Base-by-base conservation (phyloP, 2,888 invertebrate species). In the Acrobasis repandana region DNA sequence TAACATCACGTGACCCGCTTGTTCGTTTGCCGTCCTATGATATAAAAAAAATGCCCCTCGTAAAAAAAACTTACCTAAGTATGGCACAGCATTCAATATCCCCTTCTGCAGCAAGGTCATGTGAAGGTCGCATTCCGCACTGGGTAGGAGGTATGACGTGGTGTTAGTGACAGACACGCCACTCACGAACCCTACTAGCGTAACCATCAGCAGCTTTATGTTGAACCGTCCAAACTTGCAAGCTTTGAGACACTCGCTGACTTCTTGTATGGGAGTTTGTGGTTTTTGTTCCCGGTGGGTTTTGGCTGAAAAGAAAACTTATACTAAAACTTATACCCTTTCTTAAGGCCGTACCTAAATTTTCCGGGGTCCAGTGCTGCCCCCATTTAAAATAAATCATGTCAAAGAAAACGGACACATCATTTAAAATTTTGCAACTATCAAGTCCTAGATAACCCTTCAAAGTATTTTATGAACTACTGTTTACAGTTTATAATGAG, bases 101-200 rank as follows among this genome's bases (percentile, higher is more conserved):
- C 89, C 89, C 56, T 89, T 89, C 57, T 84, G 76, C 28, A 84
- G 15, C 57, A 89, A 68, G 43, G 76, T 74, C 88, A 89, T 88
- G 4, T 80, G 56, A 0, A 89, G 68, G 28, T 89, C 89, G 60
- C 89, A 89, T 72, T 89, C 88, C 3, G 89, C 88, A 43, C 75
- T 84, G 0, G 89, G 85, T 16, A 89, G 66, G 0, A 89, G 65
- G 48, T 80, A 89, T 0, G 87, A 79, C 0, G 86, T 83, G 0
- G 81, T 72, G 6, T 74, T 78, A 34, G 76, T 80, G 1, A 84
- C 76, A 2, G 82, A 28, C 0, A 85, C 74, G 1, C 84, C 83
- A 3, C 80, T 69, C 1, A 81, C 50, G 15, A 76, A 69, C 0
- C 77, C 84, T 0, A 80, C 63, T 10, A 84, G 77, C 0, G 84